phyloP scores from a whole-genome alignment of 2,797 vertebrate species.

The Pempheris klunzingeri region DNA sequence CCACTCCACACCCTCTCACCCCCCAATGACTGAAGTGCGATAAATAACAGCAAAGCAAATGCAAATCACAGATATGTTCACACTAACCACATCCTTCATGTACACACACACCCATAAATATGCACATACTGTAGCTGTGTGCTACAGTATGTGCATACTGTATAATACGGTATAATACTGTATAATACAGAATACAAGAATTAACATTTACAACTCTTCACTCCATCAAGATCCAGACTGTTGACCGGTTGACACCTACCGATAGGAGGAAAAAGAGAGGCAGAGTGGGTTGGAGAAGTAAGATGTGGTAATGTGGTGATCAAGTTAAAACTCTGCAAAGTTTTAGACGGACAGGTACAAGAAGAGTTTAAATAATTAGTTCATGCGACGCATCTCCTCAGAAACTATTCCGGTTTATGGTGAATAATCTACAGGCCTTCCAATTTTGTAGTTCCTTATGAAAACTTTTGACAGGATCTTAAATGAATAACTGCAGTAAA shows the following conservation, averaged over 20 bases:
- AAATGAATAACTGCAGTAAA: slow-evolving; percentile 9
- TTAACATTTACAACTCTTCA: neutral
- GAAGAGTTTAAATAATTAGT: no score
- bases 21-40: slow-evolving; percentile 61
- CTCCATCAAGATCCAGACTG: slow-evolving; percentile 3
- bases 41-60: slow-evolving; percentile 80
- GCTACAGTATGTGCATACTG: no score
- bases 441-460: neutral
- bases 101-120: slow-evolving; percentile 5
- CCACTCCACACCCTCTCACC: slow-evolving; percentile 38
- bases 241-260: slow-evolving; percentile 17
- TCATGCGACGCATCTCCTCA: neutral
- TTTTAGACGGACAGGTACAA: no score
- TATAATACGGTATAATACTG: no score
- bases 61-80: slow-evolving; percentile 33
- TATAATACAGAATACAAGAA: slow-evolving; percentile 11
- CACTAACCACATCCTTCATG: neutral
- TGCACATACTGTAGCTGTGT: neutral
- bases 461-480: slow-evolving; percentile 7
- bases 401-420: neutral
- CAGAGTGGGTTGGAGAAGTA: slow-evolving; percentile 57
- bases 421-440: neutral
- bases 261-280: slow-evolving; percentile 14
- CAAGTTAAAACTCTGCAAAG: neutral
- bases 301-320: neutral